Evolutionary conservation across 2,113 vertebrate genomes (phyloP).

Genomic region (Silurus asotus): DNA sequence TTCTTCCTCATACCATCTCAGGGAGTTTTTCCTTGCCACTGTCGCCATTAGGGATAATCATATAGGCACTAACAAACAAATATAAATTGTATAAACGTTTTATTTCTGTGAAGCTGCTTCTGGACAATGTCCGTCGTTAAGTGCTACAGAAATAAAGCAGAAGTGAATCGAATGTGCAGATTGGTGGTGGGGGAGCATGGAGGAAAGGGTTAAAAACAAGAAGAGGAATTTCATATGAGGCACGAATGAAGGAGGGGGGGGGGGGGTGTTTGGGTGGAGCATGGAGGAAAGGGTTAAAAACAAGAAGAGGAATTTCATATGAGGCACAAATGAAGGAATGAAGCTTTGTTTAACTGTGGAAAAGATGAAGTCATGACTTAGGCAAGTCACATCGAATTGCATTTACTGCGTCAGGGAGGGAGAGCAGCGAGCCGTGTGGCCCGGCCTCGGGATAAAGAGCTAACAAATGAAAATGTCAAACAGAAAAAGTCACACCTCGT

Average conservation of each 20-base stretch:
- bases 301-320: background rate
- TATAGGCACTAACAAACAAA: too few relatives aligned
- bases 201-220: background rate
- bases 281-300: background rate
- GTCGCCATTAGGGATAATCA: too few relatives aligned
- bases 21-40: too few relatives aligned
- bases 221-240: background rate
- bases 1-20: too few relatives aligned
- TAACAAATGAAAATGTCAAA: conserved; percentile 50
- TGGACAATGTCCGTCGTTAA: too few relatives aligned
- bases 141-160: background rate
- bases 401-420: conserved; percentile 35
- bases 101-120: too few relatives aligned
- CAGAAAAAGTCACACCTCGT: conserved; percentile 42
- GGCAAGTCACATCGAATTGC: conserved; percentile 36
- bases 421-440: conserved; percentile 5
- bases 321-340: conserved; percentile 5
- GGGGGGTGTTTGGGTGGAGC: background rate
- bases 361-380: conserved; percentile 51
- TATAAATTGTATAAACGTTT: too few relatives aligned
- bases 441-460: background rate
- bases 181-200: background rate
- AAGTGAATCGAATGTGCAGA: background rate
- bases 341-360: conserved; percentile 25
- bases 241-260: conserved; percentile 10